phyloP scores from a whole-genome alignment of 1,140 invertebrate genomes.

The Sitophilus oryzae region DNA sequence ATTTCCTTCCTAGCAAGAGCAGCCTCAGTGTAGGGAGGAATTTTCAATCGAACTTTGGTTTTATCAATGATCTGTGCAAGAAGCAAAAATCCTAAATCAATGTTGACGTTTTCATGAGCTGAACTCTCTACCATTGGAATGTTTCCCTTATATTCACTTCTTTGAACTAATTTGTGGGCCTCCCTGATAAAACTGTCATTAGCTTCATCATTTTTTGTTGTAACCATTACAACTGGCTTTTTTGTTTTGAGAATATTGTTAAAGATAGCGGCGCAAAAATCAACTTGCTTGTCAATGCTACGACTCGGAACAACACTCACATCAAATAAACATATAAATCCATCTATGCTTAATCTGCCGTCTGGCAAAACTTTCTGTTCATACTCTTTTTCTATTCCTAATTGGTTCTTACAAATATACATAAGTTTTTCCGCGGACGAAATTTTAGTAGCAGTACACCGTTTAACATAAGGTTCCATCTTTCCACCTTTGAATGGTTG shows the following conservation, averaged over 20 bases:
- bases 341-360: constrained; percentile 89
- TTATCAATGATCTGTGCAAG: constrained; percentile 89
- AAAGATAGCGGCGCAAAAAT: constrained; percentile 74
- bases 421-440: constrained; percentile 94
- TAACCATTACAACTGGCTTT: constrained; percentile 91
- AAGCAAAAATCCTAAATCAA: constrained; percentile 88
- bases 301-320: constrained; percentile 88
- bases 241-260: constrained; percentile 86
- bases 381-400: constrained; percentile 94
- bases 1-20: constrained; percentile 79
- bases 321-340: constrained; percentile 94
- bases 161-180: constrained; percentile 78
- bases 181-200: constrained; percentile 83
- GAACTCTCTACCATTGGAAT: constrained; percentile 92
- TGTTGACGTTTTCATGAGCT: constrained; percentile 94
- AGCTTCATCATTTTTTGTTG: constrained; percentile 94
- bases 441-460: constrained; percentile 86
- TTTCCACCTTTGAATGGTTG: constrained; percentile 95
- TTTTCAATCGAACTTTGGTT: constrained; percentile 53
- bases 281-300: constrained; percentile 82
- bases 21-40: constrained; percentile 83
- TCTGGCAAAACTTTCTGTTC: constrained; percentile 91
- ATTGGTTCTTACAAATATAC: constrained; percentile 98
- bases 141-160: constrained; percentile 86
- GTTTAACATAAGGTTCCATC: constrained; percentile 90